A percentile compares a stretch with the other conserved stretches of the same genome.
phyloP scores from a whole-genome alignment of 1,140 invertebrate species.

The Ceratina calcarata region DNA sequence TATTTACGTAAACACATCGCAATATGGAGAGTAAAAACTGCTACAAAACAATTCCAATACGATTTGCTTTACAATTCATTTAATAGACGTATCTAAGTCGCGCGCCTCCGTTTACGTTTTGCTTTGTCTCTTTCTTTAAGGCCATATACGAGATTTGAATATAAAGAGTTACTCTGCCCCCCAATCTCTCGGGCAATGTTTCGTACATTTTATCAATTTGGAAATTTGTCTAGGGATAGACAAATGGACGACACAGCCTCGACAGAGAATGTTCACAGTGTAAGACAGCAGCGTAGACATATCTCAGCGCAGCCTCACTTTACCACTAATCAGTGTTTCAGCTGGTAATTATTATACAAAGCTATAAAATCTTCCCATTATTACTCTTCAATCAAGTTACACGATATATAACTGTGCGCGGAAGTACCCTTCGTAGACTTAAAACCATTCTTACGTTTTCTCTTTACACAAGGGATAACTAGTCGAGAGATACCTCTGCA shows the following conservation, averaged over 20 bases:
- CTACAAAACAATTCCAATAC: slow-evolving; percentile 77
- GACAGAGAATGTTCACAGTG: slow-evolving; percentile 78
- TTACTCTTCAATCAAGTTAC: slow-evolving; percentile 1
- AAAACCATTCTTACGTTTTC: slow-evolving; percentile 14
- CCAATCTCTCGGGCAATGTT: slow-evolving; percentile 54
- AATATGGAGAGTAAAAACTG: slow-evolving; percentile 75
- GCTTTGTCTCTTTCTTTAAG: slow-evolving; percentile 65
- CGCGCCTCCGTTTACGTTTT: slow-evolving; percentile 45
- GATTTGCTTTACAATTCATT: slow-evolving; percentile 56
- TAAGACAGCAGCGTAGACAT: slow-evolving; percentile 71
- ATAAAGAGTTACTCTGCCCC: slow-evolving; percentile 64
- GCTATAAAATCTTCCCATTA: slow-evolving; percentile 28
- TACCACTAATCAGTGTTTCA: slow-evolving; percentile 59
- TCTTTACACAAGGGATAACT: slow-evolving; percentile 23
- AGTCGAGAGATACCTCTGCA: slow-evolving; percentile 5
- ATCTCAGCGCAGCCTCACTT: slow-evolving; percentile 72
- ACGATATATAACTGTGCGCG: slow-evolving; percentile 39
- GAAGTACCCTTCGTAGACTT: slow-evolving; percentile 64
- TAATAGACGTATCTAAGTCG: slow-evolving; percentile 61
- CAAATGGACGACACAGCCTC: slow-evolving; percentile 74
- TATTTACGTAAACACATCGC: slow-evolving; percentile 70
- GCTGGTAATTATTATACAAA: slow-evolving; percentile 53
- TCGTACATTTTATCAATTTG: slow-evolving; percentile 67
- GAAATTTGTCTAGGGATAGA: slow-evolving; percentile 67
- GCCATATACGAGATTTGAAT: slow-evolving; percentile 71